Percentiles rank a stretch among this genome's conserved stretches.
Evolutionary conservation across 2,797 vertebrate species (phyloP).

Genomic region (Phrynocephalus forsythii): DNA sequence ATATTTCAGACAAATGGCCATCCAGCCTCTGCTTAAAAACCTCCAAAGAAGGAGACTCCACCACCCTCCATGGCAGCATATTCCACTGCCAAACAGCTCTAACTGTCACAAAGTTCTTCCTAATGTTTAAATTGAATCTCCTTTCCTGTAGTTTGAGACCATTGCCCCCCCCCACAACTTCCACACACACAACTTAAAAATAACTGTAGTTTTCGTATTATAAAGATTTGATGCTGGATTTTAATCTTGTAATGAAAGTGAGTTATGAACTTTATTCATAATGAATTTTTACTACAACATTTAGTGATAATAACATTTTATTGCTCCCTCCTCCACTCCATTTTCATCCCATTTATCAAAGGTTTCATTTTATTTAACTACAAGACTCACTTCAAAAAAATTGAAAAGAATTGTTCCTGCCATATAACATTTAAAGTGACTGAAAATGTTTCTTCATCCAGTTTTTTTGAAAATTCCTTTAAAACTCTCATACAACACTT

Average conservation of each 20-base stretch:
- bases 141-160: too few species aligned
- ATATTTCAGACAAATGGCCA: too few species aligned
- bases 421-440: background rate
- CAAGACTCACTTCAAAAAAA: too few species aligned
- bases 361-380: background rate
- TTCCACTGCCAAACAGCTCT: too few species aligned
- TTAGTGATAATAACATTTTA: background rate
- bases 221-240: background rate
- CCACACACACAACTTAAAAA: background rate
- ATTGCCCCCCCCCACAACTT: background rate
- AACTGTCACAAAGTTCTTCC: too few species aligned
- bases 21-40: too few species aligned
- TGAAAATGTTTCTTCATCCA: background rate
- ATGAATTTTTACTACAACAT: conserved; percentile 7
- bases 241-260: background rate
- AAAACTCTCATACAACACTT: background rate
- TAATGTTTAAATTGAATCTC: too few species aligned
- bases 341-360: background rate
- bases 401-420: conserved; percentile 1
- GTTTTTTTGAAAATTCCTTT: background rate
- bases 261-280: background rate
- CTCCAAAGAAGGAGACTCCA: too few species aligned
- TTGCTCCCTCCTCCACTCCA: too few species aligned
- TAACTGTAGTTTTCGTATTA: background rate
- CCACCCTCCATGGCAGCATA: too few species aligned